Evolutionary conservation across 2,888 invertebrate genomes (phyloP).

Genomic region (Eristalis tenax): DNA sequence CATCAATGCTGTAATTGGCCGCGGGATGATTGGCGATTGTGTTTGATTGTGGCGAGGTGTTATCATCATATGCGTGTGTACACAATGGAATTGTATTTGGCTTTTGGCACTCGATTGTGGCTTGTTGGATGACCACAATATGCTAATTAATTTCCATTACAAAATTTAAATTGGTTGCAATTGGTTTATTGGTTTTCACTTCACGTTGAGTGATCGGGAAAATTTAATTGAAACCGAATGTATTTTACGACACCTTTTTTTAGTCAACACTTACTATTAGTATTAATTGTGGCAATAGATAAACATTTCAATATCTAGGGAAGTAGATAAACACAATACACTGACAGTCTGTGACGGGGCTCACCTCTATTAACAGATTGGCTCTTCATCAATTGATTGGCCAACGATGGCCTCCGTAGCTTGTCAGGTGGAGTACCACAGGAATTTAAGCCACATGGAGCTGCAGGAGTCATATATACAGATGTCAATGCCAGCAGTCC

Average conservation of each 20-base stretch:
- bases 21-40: conserved; percentile 41
- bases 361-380: too few relatives aligned
- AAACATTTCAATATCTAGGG: neutral
- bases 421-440: too few relatives aligned
- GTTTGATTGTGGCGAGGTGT: conserved; percentile 52
- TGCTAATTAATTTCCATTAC: conserved; percentile 70
- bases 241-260: conserved; percentile 2
- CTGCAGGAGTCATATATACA: too few relatives aligned
- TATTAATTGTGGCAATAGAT: neutral
- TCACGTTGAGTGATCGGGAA: conserved; percentile 32
- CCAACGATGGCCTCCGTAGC: too few relatives aligned
- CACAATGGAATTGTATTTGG: conserved; percentile 2
- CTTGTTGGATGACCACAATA: conserved; percentile 61
- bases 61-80: conserved; percentile 48
- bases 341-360: too few relatives aligned
- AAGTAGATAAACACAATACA: too few relatives aligned
- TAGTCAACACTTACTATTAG: neutral
- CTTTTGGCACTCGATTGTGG: conserved; percentile 39
- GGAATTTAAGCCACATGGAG: too few relatives aligned
- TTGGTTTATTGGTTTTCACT: conserved; percentile 69
- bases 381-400: too few relatives aligned
- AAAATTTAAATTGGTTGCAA: conserved; percentile 61
- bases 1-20: conserved; percentile 54
- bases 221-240: conserved; percentile 52
- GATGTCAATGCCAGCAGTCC: too few relatives aligned